Evolutionary conservation across 2,797 vertebrate species (phyloP), one percentile per base, ranked within the genome.

Genomic region (Strix occidentalis): DNA sequence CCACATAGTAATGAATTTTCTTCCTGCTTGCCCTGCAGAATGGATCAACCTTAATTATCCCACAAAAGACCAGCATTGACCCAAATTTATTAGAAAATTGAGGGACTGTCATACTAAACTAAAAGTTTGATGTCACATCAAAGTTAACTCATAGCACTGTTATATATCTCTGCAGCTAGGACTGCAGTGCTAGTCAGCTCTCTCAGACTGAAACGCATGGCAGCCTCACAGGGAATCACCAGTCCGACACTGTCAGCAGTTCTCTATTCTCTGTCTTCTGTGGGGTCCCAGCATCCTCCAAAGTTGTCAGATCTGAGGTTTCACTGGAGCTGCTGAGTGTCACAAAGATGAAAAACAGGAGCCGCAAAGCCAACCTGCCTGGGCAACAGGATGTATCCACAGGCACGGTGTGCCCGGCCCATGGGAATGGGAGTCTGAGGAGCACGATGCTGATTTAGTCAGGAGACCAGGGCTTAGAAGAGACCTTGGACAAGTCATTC

Each of bases 61-160:
- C 76, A 75, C 71, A 50, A 43, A 93, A 80, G 89, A 93, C 64
- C 89, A 87, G 26, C 14, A 1, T 15, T 95, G 89, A 96, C 93
- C 96, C 87, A 95, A 72, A 93, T 95, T 95, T 95, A 95, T 96
- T 89, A 92, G 95, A 95, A 96, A 96, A 95, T 87, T 96, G 93
- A 76, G 61, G 69, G 72, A 35, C 77, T 84, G 70, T 88, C 89
- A 81, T 4, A 71, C 25, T 37, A 15, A 85, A 54, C 68, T 45
- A 11, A 4, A 53, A 78, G 87, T 8, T 84, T 63, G 50, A 29
- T 91, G 81, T 75, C 69, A 65, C 68, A 72, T 66, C 64, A 29
- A n/a, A 93, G 79, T 9, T 24, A 28, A 26, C 88, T 84, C 25
- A 1, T 3, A 29, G 78, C 78, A 21, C 48, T 11, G 35, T 11